Conservation (phyloP, 2,797 vertebrate species). For the Novumbra hubbsi region DNA sequence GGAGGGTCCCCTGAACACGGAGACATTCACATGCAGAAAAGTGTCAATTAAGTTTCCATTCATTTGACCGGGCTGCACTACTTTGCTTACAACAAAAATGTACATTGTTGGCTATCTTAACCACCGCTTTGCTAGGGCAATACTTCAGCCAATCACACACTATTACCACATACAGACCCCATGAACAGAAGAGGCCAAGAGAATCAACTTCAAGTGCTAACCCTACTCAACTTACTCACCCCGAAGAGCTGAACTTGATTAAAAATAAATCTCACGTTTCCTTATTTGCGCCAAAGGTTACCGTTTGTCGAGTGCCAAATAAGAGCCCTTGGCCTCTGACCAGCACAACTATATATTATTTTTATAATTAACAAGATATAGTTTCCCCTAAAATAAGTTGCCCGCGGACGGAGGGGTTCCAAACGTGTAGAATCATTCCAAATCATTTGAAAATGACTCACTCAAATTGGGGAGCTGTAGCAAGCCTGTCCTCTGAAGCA, state of each 20-base stretch:
- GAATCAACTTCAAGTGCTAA: not conserved
- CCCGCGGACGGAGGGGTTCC: not conserved
- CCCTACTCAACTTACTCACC: conserved; percentile 2
- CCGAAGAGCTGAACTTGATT: not conserved
- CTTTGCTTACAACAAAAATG: not conserved
- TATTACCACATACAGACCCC: not conserved
- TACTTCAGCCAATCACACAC: not conserved
- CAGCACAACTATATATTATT: not conserved
- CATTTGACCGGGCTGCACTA: not conserved
- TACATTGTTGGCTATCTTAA: not conserved
- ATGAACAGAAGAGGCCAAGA: not conserved
- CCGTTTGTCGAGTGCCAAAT: not conserved
- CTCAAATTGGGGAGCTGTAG: not conserved
- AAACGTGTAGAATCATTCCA: not conserved
- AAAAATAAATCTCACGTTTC: not conserved
- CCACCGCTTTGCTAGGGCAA: not conserved
- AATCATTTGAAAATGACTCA: not conserved
- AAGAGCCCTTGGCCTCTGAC: not conserved
- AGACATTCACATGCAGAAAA: not conserved
- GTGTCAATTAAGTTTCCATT: not conserved
- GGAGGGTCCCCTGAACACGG: not conserved
- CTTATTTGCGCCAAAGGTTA: not conserved
- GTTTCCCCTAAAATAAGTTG: conserved; percentile 25
- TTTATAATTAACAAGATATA: conserved; percentile 1
- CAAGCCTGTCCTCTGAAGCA: not conserved